Evolutionary conservation across 2,113 vertebrate species (phyloP), one percentile per base, ranked within the genome.

Genomic region (Prunella fulvescens): DNA sequence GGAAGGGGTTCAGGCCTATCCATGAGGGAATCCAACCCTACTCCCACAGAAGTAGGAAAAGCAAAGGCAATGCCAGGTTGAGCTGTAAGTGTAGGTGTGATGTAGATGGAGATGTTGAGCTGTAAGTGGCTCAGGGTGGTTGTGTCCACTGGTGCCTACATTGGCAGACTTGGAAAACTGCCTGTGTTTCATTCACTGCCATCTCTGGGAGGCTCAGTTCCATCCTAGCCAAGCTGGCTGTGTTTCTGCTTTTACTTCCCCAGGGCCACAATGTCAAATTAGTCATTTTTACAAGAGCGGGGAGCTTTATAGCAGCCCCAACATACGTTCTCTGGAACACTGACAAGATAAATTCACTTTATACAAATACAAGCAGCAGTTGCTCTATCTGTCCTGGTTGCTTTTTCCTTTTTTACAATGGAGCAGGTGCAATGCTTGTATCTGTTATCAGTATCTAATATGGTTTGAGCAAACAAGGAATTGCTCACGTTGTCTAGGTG

Each of bases 401-500:
- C 2, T 70, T 64, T 76, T 47, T 11, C 29, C 6, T 28, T 64
- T 84, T 29, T 26, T 51, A 44, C 56, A 92, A 26, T 62, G 54
- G 54, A 93, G 80, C 95, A 97, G 94, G 88, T 97, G 92, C 76
- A 87, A 72, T 73, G 90, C 83, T 58, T 77, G 0, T 86, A 48
- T 89, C 87, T 95, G 84, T 71, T 97, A 96, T 95, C 90, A 81
- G 85, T 19, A 60, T 70, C 65, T 87, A 92, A 94, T 92, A 95
- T 19, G n/a, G 82, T 89, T 92, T 91, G 88, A 92, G 77, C 89
- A 94, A 95, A 95, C 66, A 92, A 40, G 50, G 67, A 51, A 71
- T 88, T 86, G 78, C 88, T 93, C 91, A 95, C 7, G 35, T 95
- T 93, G 91, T 95, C 93, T 95, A 96, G 94, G 93, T 96, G 81